These are phyloP conservation scores for Antheraea pernyi DNA, from an alignment of 1,140 invertebrate genomes.

Conservation along the genomic window DNA sequence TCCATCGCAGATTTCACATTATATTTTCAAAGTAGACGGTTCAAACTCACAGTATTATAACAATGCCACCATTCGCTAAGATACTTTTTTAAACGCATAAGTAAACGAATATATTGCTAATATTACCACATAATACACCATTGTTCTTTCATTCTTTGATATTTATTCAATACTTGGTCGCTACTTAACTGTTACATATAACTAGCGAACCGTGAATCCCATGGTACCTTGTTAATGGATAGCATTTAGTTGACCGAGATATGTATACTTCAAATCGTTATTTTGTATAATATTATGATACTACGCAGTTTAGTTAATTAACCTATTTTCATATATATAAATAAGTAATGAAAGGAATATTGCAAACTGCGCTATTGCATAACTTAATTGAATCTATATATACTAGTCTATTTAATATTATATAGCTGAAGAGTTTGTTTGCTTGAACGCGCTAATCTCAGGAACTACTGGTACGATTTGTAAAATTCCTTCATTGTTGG, in stretches of 20 bases:
- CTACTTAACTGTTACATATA: constrained; percentile 63
- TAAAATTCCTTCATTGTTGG: too few relatives aligned
- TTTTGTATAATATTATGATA: not conserved
- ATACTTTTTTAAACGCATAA: constrained; percentile 71
- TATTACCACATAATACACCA: constrained; percentile 78
- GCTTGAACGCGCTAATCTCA: too few relatives aligned
- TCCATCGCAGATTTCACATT: constrained; percentile 1
- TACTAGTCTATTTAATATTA: too few relatives aligned
- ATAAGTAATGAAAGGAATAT: too few relatives aligned
- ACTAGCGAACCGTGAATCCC: constrained; percentile 54
- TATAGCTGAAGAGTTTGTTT: too few relatives aligned
- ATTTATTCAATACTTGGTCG: constrained; percentile 66
- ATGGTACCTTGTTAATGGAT: constrained; percentile 27
- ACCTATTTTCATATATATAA: too few relatives aligned
- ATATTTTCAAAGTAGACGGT: constrained; percentile 23
- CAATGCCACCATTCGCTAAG: constrained; percentile 76
- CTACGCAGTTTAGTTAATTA: not conserved
- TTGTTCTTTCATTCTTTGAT: constrained; percentile 71
- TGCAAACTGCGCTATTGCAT: too few relatives aligned
- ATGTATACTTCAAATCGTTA: not conserved
- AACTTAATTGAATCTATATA: too few relatives aligned
- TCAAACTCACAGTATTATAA: constrained; percentile 53
- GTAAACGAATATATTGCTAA: constrained; percentile 76
- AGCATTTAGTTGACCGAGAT: not conserved
- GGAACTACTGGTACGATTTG: too few relatives aligned